A percentile compares a stretch with the other conserved stretches of the same genome.
Conservation (phyloP, 2,113 vertebrate species). For the Cebidichthys violaceus region DNA sequence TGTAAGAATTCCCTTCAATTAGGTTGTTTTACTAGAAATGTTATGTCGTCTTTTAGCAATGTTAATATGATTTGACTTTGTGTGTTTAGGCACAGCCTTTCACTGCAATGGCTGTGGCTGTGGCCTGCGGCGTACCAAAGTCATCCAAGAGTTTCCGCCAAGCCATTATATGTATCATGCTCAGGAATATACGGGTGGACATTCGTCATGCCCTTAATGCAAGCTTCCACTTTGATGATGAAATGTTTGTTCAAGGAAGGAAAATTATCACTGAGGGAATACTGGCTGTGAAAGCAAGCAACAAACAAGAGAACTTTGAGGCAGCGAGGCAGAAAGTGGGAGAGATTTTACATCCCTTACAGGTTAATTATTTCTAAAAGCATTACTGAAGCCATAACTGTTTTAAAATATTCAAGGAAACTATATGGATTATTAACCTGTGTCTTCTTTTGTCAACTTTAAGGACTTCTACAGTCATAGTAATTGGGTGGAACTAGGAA, state of each 20-base stretch:
- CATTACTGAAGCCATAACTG: background rate
- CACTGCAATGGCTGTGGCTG: slow-evolving; percentile 43
- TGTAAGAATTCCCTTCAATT: slow-evolving; percentile 29
- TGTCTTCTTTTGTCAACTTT: background rate
- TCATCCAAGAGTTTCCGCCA: slow-evolving; percentile 50
- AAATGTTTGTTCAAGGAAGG: slow-evolving; percentile 63
- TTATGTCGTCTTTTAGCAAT: background rate
- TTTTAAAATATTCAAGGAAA: background rate
- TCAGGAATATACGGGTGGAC: slow-evolving; percentile 60
- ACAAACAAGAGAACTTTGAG: slow-evolving; percentile 51
- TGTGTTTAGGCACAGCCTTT: slow-evolving; percentile 41
- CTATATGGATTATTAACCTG: background rate
- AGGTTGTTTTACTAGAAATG: background rate
- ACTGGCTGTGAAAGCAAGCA: slow-evolving; percentile 56
- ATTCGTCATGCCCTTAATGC: slow-evolving; percentile 26
- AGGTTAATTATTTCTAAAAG: slow-evolving; percentile 54
- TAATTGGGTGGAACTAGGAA: slow-evolving; percentile 80
- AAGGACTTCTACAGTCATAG: slow-evolving; percentile 83
- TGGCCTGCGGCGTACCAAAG: slow-evolving; percentile 40
- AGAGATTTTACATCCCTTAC: slow-evolving; percentile 72
- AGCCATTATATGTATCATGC: slow-evolving; percentile 28
- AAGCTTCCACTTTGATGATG: slow-evolving; percentile 76
- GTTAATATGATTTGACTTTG: background rate
- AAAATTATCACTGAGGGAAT: slow-evolving; percentile 68
- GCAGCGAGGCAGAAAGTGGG: slow-evolving; percentile 70